These are phyloP conservation scores for Pocota personata DNA, from an alignment of 2,888 invertebrate species.

Conservation along the genomic window DNA sequence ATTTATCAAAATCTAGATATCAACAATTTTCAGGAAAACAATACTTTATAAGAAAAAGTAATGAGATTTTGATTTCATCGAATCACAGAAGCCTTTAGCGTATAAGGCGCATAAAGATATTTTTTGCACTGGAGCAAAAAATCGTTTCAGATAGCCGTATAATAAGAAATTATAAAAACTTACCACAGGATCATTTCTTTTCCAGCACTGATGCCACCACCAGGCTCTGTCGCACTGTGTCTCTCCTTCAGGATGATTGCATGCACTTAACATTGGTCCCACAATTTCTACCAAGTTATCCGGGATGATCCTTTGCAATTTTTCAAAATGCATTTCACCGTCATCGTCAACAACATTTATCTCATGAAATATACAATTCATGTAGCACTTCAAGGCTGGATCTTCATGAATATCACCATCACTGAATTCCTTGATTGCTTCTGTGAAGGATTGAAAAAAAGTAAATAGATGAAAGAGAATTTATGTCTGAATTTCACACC, in stretches of 20 bases:
- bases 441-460: not conserved
- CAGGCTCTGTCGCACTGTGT: slow-evolving; percentile 73
- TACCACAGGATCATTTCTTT: slow-evolving; percentile 74
- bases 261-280: slow-evolving; percentile 65
- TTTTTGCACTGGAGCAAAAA: no score
- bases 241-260: slow-evolving; percentile 70
- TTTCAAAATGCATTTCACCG: not conserved
- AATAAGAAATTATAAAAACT: no score
- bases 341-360: not conserved
- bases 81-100: no score
- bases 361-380: not conserved
- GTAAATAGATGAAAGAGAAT: no score
- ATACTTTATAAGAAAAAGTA: no score
- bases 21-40: no score
- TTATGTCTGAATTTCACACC: no score
- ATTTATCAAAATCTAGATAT: no score
- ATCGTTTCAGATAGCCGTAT: no score
- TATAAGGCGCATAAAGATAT: no score
- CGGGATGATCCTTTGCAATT: slow-evolving; percentile 9
- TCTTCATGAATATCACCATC: not conserved
- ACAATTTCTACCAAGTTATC: slow-evolving; percentile 61
- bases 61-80: no score
- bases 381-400: not conserved
- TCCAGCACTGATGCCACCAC: slow-evolving; percentile 75
- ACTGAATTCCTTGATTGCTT: not conserved